Evolutionary conservation across 37 sponge, comb jelly and placozoan genomes (phyloP).

Genomic region (Halichondria panicea): DNA sequence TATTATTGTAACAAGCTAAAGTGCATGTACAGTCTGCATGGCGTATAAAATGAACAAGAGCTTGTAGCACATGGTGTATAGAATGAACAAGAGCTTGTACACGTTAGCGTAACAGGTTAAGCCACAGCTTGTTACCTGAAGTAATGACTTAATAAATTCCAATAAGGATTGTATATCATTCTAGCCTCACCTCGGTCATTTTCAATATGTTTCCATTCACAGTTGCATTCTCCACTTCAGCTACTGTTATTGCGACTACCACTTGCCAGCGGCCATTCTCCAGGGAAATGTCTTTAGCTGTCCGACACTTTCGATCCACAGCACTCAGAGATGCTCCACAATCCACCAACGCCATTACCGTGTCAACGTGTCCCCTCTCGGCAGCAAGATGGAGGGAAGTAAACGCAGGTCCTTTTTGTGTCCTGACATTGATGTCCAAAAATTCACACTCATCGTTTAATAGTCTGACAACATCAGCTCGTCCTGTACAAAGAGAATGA

Average conservation of each 20-base stretch:
- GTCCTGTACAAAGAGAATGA: no score
- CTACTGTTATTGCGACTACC: conserved; percentile 18
- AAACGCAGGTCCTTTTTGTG: conserved; percentile 43
- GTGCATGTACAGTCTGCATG: no score
- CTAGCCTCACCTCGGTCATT: conserved; percentile 8
- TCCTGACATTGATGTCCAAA: conserved; percentile 35
- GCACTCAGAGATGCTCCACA: conserved; percentile 48
- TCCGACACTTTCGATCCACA: conserved; percentile 45
- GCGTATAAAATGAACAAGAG: no score
- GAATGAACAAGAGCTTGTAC: no score
- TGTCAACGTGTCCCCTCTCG: conserved; percentile 48
- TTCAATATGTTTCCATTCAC: conserved; percentile 4
- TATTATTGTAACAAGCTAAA: no score
- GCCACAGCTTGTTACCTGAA: no score
- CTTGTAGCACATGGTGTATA: no score
- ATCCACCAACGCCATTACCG: conserved; percentile 42
- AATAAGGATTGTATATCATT: neutral
- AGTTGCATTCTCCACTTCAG: conserved; percentile 4
- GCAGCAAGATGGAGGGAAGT: conserved; percentile 67
- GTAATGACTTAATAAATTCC: neutral
- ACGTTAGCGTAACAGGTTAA: no score
- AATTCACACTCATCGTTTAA: conserved; percentile 37
- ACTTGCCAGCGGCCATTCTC: conserved; percentile 44
- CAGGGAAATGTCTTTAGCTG: conserved; percentile 38
- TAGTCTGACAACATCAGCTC: conserved; percentile 36